phyloP scores from a whole-genome alignment of 1,140 invertebrate genomes.

The Varroa destructor region DNA sequence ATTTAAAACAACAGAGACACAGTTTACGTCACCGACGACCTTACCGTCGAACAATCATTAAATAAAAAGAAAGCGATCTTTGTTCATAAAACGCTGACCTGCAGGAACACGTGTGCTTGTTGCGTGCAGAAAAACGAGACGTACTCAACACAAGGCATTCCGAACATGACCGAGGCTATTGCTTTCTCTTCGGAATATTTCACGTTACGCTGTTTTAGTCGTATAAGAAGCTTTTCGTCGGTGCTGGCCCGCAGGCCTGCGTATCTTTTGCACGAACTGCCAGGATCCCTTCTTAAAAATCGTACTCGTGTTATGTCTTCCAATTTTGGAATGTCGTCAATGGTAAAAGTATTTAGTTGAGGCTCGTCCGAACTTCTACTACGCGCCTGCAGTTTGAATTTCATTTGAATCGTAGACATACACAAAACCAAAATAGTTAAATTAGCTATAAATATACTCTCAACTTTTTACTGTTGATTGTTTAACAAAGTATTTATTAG shows the following conservation, averaged over 20 bases:
- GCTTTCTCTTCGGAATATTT: not conserved
- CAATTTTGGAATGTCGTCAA: not conserved
- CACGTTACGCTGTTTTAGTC: not conserved
- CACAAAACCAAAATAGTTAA: no score
- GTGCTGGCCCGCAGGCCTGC: not conserved
- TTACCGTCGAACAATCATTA: no score
- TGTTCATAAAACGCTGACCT: not conserved
- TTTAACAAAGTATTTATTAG: no score
- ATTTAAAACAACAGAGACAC: no score
- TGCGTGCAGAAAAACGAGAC: conserved; percentile 8
- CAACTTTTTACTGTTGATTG: no score
- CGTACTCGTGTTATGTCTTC: not conserved
- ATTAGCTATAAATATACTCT: no score
- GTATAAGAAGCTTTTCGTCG: not conserved
- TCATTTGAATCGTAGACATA: no score
- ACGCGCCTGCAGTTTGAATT: no score
- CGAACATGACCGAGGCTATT: not conserved
- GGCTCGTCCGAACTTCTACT: not conserved
- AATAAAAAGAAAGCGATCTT: not conserved
- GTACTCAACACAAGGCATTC: not conserved
- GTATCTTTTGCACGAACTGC: not conserved
- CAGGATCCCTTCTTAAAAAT: not conserved
- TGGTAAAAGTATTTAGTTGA: not conserved
- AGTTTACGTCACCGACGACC: no score
- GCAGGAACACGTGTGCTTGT: not conserved